These are phyloP conservation scores for Hyles vespertilio DNA, from an alignment of 1,140 invertebrate genomes.

Conservation along the genomic window DNA sequence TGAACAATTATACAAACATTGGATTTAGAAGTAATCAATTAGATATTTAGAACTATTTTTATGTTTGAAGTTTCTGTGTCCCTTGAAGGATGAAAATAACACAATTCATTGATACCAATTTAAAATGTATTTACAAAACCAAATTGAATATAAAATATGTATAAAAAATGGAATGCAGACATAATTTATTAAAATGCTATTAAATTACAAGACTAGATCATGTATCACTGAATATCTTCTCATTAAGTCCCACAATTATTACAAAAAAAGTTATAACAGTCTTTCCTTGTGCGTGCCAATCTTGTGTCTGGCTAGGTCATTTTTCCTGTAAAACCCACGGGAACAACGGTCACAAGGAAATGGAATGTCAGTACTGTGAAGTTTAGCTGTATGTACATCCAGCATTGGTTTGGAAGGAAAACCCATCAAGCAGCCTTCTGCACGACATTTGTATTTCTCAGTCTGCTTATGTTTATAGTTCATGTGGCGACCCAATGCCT, in stretches of 20 bases:
- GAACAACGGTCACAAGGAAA: conserved; percentile 52
- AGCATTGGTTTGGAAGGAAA: conserved; percentile 51
- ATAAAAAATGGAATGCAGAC: not conserved
- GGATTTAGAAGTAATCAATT: too few species aligned
- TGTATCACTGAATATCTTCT: conserved; percentile 9
- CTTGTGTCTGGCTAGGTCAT: conserved; percentile 53
- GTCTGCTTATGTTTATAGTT: conserved; percentile 52
- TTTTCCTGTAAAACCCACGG: conserved; percentile 56
- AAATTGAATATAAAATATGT: too few species aligned
- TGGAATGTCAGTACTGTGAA: conserved; percentile 38
- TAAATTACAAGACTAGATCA: not conserved
- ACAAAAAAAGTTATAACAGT: conserved; percentile 13
- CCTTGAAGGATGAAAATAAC: too few species aligned
- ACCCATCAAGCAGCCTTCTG: conserved; percentile 39
- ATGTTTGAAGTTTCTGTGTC: too few species aligned
- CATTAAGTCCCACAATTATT: not conserved
- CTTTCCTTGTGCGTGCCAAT: conserved; percentile 48
- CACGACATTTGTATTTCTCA: conserved; percentile 49
- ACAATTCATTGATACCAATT: too few species aligned
- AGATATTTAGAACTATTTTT: too few species aligned
- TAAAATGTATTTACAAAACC: too few species aligned
- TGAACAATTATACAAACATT: too few species aligned
- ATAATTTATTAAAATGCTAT: not conserved
- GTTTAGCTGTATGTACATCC: conserved; percentile 45
- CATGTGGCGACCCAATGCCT: conserved; percentile 41